Evolutionary conservation across 2,113 vertebrate genomes (phyloP), one percentile per base, ranked within the genome.

Genomic region (Uria aalge): DNA sequence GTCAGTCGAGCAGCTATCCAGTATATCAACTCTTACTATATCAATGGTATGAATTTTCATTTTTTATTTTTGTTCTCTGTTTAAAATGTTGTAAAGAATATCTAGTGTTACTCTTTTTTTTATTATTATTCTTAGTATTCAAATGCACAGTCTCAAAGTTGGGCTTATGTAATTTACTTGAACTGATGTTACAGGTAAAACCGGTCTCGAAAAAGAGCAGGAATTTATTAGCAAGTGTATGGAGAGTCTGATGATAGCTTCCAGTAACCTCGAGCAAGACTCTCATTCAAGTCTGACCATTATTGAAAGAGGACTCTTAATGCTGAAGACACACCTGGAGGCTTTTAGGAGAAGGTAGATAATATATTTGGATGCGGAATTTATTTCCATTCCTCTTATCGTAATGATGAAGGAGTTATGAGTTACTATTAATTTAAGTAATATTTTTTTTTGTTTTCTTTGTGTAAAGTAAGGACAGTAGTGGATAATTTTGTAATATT

Each of bases 141-240:
- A 94, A 88, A 71, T 55, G 10, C 1, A 1, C 26, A 7, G 11
- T 80, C 56, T 30, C 47, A 47, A 74, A 50, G 47, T 43, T 73
- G 36, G 48, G n/a, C 16, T 53, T 75, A 19, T 57, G 13, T 72
- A 69, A 50, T 64, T 57, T 93, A 36, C 85, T 59, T 96, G 53
- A 95, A 94, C 21, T 73, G 94, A 34, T 72, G 8, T 97, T 98
- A 94, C 97, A 98, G 99, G 99, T 92, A 99, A 99, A 98, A 99
- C 99, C 2, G 99, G 99, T 47, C 98, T 99, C 97, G 99, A 99
- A 97, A 99, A 99, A 98, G 99, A 99, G 57, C 99, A 99, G 97
- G 99, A 99, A 97, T 99, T 99, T 95, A 99, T 99, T 98, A 99
- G 99, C 97, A 99, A 99, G 94, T 99, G 99, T n/a, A 99, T 99